phyloP scores from a whole-genome alignment of 2,888 invertebrate genomes.

The Dryocosmus kuriphilus region DNA sequence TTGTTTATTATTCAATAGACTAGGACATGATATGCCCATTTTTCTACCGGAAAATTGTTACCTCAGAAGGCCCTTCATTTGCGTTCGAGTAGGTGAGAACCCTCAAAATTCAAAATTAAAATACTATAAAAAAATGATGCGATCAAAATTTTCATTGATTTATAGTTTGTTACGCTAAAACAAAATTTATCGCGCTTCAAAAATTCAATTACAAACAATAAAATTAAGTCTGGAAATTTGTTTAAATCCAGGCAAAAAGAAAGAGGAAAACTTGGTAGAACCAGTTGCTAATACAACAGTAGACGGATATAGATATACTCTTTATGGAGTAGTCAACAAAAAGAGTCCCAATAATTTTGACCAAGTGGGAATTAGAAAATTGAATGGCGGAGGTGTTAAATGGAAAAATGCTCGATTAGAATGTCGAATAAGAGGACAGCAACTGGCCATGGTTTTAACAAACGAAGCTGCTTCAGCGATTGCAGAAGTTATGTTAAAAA shows the following conservation, averaged over 20 bases:
- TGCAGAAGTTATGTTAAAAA: conserved; percentile 56
- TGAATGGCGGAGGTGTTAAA: conserved; percentile 57
- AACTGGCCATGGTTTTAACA: conserved; percentile 54
- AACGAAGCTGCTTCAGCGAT: conserved; percentile 54
- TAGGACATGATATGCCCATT: conserved; percentile 54
- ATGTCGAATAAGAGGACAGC: conserved; percentile 56
- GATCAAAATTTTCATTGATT: neutral
- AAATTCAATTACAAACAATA: neutral
- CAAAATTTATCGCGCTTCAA: neutral
- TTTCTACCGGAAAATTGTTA: conserved; percentile 56
- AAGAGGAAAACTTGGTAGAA: neutral
- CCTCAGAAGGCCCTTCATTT: conserved; percentile 52
- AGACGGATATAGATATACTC: conserved; percentile 55
- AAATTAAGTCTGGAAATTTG: neutral
- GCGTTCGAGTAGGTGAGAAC: conserved; percentile 52
- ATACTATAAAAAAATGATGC: neutral
- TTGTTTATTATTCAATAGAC: conserved; percentile 56
- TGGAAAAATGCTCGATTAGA: conserved; percentile 55
- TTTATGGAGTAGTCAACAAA: conserved; percentile 49
- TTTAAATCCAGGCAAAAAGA: neutral
- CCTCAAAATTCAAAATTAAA: neutral
- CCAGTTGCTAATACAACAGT: conserved; percentile 44
- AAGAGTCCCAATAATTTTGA: conserved; percentile 16
- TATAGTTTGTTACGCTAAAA: neutral
- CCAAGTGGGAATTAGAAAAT: conserved; percentile 46